Percentiles rank a stretch among this genome's conserved stretches.
These are phyloP conservation scores for Myxocyprinus asiaticus DNA, from an alignment of 2,113 vertebrate genomes.

Conservation along the genomic window DNA sequence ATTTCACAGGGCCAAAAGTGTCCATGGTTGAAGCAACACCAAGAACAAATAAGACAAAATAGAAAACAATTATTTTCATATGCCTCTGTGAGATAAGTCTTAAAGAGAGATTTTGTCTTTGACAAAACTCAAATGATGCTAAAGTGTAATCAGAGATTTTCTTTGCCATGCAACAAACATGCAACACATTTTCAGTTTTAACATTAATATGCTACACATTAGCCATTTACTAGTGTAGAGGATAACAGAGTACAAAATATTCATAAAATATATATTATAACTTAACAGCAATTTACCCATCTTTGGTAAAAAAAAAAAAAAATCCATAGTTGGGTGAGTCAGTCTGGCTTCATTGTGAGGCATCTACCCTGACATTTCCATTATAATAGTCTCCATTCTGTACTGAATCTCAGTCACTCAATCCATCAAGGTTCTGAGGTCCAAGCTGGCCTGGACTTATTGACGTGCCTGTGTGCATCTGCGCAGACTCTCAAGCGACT, in stretches of 20 bases:
- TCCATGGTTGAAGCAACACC: no score
- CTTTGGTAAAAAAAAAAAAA: no score
- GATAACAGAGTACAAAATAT: neutral
- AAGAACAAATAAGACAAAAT: no score
- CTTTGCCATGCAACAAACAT: slow-evolving; percentile 7
- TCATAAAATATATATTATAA: neutral
- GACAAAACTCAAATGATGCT: no score
- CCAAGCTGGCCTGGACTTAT: slow-evolving; percentile 22
- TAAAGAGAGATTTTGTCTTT: no score
- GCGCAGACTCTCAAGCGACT: slow-evolving; percentile 65
- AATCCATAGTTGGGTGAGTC: slow-evolving; percentile 25
- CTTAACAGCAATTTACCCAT: neutral
- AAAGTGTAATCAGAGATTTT: neutral
- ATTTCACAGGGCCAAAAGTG: no score
- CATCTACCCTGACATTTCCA: slow-evolving; percentile 43
- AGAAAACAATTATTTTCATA: no score
- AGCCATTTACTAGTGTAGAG: slow-evolving; percentile 14
- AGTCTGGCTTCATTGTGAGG: slow-evolving; percentile 53
- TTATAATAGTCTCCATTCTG: neutral
- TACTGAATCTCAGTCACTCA: slow-evolving; percentile 39
- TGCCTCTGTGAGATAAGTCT: no score
- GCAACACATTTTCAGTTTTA: neutral
- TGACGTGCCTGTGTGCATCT: slow-evolving; percentile 31
- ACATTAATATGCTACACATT: slow-evolving; percentile 26
- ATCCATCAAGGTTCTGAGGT: slow-evolving; percentile 20